phyloP scores from a whole-genome alignment of 2,113 vertebrate genomes.

The Gobius niger region DNA sequence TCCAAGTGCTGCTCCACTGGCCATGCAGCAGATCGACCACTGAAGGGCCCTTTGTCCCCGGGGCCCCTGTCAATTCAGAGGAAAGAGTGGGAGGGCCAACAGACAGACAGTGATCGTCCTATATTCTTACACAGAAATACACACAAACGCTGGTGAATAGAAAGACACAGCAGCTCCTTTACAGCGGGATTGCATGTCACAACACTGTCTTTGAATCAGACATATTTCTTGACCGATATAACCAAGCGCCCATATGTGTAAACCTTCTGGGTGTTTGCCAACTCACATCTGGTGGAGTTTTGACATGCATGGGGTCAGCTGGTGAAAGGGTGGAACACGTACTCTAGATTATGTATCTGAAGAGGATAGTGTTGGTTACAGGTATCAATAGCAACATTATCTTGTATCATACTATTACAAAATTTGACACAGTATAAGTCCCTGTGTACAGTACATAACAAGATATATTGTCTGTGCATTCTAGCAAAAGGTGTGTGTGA shows the following conservation, averaged over 20 bases:
- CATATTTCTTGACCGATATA: constrained; percentile 56
- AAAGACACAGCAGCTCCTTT: constrained; percentile 39
- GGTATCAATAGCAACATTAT: not conserved
- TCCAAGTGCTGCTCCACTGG: constrained; percentile 31
- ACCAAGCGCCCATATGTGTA: constrained; percentile 32
- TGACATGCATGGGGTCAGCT: constrained; percentile 7
- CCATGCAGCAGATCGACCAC: constrained; percentile 27
- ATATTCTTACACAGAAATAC: constrained; percentile 48
- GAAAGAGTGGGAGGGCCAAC: constrained; percentile 62
- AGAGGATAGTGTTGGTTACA: not conserved
- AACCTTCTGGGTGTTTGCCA: not conserved
- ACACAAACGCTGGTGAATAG: constrained; percentile 13
- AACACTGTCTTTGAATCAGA: constrained; percentile 60
- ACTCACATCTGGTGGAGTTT: constrained; percentile 20
- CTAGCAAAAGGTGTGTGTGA: no score
- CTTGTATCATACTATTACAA: not conserved
- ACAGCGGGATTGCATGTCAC: constrained; percentile 56
- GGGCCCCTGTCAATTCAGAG: constrained; percentile 54
- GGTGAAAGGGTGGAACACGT: not conserved
- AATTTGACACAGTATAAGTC: no score
- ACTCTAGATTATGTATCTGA: no score
- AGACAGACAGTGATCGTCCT: constrained; percentile 56
- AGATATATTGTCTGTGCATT: no score
- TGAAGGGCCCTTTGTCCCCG: constrained; percentile 64
- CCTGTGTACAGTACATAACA: no score